phyloP scores from a whole-genome alignment of 2,113 vertebrate species.

The Sebastes fasciatus region DNA sequence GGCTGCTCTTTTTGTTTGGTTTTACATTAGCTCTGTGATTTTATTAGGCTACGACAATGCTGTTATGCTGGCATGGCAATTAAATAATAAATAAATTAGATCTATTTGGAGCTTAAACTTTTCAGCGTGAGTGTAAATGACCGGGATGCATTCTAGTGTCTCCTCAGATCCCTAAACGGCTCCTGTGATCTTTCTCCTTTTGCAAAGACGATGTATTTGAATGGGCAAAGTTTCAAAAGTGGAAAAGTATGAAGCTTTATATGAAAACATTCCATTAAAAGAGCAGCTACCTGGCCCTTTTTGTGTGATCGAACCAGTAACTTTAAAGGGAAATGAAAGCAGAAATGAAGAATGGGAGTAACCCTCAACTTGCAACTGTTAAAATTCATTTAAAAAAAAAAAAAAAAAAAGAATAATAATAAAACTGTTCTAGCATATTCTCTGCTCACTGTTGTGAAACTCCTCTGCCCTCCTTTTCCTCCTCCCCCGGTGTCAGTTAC shows the following conservation, averaged over 20 bases:
- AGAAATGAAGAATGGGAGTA: slow-evolving; percentile 73
- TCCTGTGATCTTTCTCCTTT: slow-evolving; percentile 6
- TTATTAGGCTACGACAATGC: slow-evolving; percentile 51
- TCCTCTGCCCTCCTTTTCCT: slow-evolving; percentile 74
- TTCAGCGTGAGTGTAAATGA: slow-evolving; percentile 37
- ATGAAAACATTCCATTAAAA: slow-evolving; percentile 70
- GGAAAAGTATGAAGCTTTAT: slow-evolving; percentile 75
- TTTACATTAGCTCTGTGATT: slow-evolving; percentile 59
- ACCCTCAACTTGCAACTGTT: slow-evolving; percentile 84
- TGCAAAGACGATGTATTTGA: slow-evolving; percentile 25
- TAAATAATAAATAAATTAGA: slow-evolving; percentile 36
- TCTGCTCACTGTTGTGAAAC: slow-evolving; percentile 91
- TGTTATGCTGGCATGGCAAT: slow-evolving; percentile 78
- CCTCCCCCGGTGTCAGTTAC: slow-evolving; percentile 80
- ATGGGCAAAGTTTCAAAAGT: slow-evolving; percentile 38
- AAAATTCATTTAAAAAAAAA: slow-evolving; percentile 65
- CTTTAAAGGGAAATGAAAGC: slow-evolving; percentile 76
- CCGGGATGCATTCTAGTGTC: slow-evolving; percentile 29
- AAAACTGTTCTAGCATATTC: slow-evolving; percentile 90
- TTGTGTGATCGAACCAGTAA: slow-evolving; percentile 60
- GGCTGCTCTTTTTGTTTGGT: slow-evolving; percentile 47
- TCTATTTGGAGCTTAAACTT: slow-evolving; percentile 36
- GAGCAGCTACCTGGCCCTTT: slow-evolving; percentile 65
- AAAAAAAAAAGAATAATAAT: slow-evolving; percentile 59
- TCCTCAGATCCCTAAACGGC: neutral